Conservation (phyloP, 35 echinoderm and acorn worm genomes). For the Holothuria glaberrima region DNA sequence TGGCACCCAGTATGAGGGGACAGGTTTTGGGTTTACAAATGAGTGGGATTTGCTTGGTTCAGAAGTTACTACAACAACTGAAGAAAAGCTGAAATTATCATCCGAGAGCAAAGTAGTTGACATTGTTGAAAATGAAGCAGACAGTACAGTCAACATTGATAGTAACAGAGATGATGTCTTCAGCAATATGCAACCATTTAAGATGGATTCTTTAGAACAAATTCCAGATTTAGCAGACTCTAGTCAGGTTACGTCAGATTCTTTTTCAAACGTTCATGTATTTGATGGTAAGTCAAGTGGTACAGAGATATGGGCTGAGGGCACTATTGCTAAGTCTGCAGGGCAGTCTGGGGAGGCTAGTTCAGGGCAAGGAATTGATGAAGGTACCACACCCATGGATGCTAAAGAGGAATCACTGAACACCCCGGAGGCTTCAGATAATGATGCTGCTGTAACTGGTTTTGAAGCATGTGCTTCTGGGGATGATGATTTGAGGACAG, state of each 20-base stretch:
- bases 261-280: too few relatives aligned
- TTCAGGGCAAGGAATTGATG: too few relatives aligned
- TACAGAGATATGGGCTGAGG: too few relatives aligned
- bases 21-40: slow-evolving; percentile 14
- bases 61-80: slow-evolving; percentile 42
- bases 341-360: too few relatives aligned
- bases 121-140: not conserved
- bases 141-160: slow-evolving; percentile 44
- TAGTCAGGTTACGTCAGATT: not conserved
- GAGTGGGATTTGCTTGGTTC: slow-evolving; percentile 61
- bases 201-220: slow-evolving; percentile 15
- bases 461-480: not conserved
- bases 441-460: too few relatives aligned
- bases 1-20: not conserved
- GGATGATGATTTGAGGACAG: slow-evolving; percentile 37
- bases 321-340: too few relatives aligned
- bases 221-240: not conserved
- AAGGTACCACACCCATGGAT: too few relatives aligned
- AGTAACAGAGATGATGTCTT: not conserved
- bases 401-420: too few relatives aligned
- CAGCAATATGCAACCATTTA: not conserved
- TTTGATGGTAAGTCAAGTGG: too few relatives aligned
- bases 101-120: not conserved
- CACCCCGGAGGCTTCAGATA: too few relatives aligned
- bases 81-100: not conserved